Evolutionary conservation across 2,113 vertebrate genomes (phyloP), one percentile per base, ranked within the genome.

Genomic region (Blennius ocellaris): DNA sequence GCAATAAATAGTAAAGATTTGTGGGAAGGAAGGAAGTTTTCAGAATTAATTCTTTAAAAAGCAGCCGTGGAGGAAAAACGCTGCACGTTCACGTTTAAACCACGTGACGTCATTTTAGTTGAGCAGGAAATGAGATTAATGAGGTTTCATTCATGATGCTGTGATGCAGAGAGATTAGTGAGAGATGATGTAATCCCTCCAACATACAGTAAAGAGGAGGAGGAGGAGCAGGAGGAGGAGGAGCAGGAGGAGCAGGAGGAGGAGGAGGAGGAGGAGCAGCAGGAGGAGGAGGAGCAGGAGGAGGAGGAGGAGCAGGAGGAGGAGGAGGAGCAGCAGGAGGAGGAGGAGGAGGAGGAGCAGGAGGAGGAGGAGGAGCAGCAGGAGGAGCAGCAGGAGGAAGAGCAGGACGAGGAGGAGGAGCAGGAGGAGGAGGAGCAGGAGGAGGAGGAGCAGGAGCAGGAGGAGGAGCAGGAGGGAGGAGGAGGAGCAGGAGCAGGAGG

Each of bases 101-200:
- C n/a, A n/a, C n/a, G n/a, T n/a, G n/a, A n/a, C n/a, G n/a, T n/a
- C n/a, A n/a, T n/a, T n/a, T n/a, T n/a, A n/a, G n/a, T n/a, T n/a
- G n/a, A n/a, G n/a, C n/a, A n/a, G n/a, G n/a, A n/a, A 45, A 45
- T 45, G 5, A 47, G 3, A 47, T 14, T 47, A 47, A 8, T 44
- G 11, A 44, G 3, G 3, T 7, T 30, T 30, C 41, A 7, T 43
- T 43, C 41, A 43, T 30, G 21, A 10, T 3, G 36, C 12, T 5
- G 21, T 50, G 48, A 17, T 47, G 45, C 12, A 47, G 45, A 11
- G 4, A 8, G 1, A 11, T 36, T 47, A 38, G 54, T 67, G 5
- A 14, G 52, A 69, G 69, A 73, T 86, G 84, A 86, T 64, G 80
- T 86, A 71, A 86, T 83, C 69, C 69, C 61, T 40, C 45, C 21